Conservation (phyloP, 2,113 vertebrate genomes). For the Colistium nudipinnis region DNA sequence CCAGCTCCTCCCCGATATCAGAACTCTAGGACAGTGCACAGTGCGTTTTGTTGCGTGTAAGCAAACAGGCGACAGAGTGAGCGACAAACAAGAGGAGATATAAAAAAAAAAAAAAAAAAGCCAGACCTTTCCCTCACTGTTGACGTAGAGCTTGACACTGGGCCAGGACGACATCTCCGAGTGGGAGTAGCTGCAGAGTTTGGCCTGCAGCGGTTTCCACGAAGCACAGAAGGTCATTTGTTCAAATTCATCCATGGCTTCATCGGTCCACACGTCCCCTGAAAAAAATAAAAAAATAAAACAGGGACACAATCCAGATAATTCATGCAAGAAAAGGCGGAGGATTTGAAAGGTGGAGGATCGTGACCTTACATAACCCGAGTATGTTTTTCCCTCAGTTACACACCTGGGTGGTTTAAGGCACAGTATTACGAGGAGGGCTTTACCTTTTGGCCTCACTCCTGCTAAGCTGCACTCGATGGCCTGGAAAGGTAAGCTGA, state of each 20-base stretch:
- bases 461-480: conserved; percentile 90
- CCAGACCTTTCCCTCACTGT: conserved; percentile 74
- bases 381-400: background rate
- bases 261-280: conserved; percentile 86
- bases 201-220: conserved; percentile 88
- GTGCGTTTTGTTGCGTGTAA: background rate
- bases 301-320: background rate
- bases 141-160: conserved; percentile 83
- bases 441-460: conserved; percentile 84
- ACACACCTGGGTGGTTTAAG: background rate
- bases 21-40: conserved; percentile 75
- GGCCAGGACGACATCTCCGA: conserved; percentile 83
- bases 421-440: background rate
- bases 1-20: conserved; percentile 87
- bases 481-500: conserved; percentile 94
- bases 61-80: background rate
- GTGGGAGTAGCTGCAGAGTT: conserved; percentile 88
- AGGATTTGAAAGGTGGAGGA: no score
- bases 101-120: background rate
- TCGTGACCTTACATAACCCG: background rate
- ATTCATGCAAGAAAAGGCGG: no score
- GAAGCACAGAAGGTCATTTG: conserved; percentile 83
- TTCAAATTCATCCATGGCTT: conserved; percentile 87
- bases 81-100: background rate
- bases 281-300: background rate